A percentile compares a stretch with the other conserved stretches of the same genome.
phyloP scores from a whole-genome alignment of 1,140 invertebrate genomes.

The Palaemon carinicauda region DNA sequence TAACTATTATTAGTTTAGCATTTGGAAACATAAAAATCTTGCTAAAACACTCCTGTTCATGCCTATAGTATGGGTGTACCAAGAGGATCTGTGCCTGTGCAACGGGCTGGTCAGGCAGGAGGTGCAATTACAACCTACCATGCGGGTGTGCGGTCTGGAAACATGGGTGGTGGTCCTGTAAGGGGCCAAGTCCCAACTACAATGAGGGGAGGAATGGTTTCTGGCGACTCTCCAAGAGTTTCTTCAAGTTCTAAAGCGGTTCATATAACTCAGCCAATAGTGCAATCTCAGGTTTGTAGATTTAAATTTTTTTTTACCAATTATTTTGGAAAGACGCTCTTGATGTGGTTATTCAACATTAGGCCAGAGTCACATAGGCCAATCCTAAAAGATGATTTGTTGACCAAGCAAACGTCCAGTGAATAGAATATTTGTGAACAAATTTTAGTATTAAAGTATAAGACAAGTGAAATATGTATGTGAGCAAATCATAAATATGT shows the following conservation, averaged over 20 bases:
- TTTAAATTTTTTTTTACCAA: neutral
- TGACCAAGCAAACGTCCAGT: too few relatives aligned
- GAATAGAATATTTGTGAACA: too few relatives aligned
- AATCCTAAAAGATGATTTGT: too few relatives aligned
- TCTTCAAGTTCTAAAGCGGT: constrained; percentile 29
- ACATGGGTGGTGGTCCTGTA: constrained; percentile 9
- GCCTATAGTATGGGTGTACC: constrained; percentile 17
- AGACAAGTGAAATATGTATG: too few relatives aligned
- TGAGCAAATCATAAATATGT: too few relatives aligned
- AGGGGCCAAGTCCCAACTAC: constrained; percentile 22
- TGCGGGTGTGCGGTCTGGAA: constrained; percentile 8
- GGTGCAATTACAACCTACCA: constrained; percentile 43
- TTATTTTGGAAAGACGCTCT: neutral
- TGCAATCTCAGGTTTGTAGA: constrained; percentile 26
- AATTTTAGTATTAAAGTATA: too few relatives aligned
- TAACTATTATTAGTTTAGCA: too few relatives aligned
- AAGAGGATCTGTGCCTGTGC: constrained; percentile 9
- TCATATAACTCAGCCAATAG: constrained; percentile 39
- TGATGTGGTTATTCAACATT: too few relatives aligned
- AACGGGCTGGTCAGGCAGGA: constrained; percentile 10
- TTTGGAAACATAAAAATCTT: too few relatives aligned
- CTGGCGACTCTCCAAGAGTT: neutral
- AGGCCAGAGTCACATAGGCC: too few relatives aligned
- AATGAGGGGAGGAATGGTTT: constrained; percentile 9
- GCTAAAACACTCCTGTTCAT: neutral